Conservation (phyloP, 1,140 invertebrate species). For the Leguminivora glycinivorella region DNA sequence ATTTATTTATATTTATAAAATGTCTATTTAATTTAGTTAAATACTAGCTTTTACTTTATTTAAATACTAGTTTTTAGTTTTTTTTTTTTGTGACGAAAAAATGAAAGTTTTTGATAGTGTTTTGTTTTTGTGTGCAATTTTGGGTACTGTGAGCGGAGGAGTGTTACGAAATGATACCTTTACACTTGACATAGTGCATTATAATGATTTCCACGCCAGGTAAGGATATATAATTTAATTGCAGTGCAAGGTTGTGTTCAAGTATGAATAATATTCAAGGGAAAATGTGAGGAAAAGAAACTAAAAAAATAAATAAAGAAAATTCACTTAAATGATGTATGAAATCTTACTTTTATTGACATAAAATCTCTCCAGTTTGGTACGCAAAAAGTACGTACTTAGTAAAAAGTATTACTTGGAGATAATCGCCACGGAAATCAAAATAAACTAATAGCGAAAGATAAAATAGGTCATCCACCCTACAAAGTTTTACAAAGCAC, state of each 20-base stretch:
- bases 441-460: no score
- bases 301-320: neutral
- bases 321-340: neutral
- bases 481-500: no score
- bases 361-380: no score
- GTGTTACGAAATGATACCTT: constrained; percentile 41
- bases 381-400: no score
- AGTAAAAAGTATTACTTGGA: neutral
- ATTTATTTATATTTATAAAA: neutral
- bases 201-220: constrained; percentile 52
- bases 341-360: no score
- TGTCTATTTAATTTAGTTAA: neutral
- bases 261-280: no score
- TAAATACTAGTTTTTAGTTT: constrained; percentile 4
- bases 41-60: neutral
- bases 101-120: constrained; percentile 13
- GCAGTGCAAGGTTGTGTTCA: neutral
- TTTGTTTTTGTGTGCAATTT: constrained; percentile 32
- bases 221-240: constrained; percentile 30
- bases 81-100: constrained; percentile 19
- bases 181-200: constrained; percentile 47
- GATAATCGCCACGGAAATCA: no score
- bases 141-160: neutral
- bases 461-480: no score
- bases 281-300: neutral